Evolutionary conservation across 2,113 vertebrate species (phyloP), one percentile per base, ranked within the genome.

Genomic region (Trogon melanurus): DNA sequence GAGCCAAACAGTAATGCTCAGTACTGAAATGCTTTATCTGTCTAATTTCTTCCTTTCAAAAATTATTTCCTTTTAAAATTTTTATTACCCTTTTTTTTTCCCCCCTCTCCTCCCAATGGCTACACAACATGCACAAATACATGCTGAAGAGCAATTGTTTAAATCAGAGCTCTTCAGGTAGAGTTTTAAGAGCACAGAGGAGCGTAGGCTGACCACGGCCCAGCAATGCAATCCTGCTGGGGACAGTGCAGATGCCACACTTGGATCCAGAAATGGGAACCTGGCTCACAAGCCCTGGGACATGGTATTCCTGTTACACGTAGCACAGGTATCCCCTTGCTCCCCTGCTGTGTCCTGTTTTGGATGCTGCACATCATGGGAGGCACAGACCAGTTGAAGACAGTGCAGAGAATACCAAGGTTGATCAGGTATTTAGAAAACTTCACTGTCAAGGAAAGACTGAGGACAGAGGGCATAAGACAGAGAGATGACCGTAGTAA

Each of bases 71-170:
- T 45, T 54, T 67, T 32, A 2, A 1, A 56, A 12, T 32, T 58
- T 71, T 54, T 45, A 36, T 51, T 72, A 16, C 21, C 45, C 1
- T n/a, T 85, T 45, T 72, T 30, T 1, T 9, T 16, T 19, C 17
- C 27, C 25, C 15, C 18, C 13, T 10, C 8, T 2, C 4, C 1
- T 9, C 30, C 6, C 48, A 29, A 71, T 41, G 30, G 3, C 17
- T 78, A 25, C 29, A 91, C 27, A 13, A 10, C 36, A 18, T 14
- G 14, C 41, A 84, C 16, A 57, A 65, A 29, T 5, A 3, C 22
- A 26, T 14, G 22, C n/a, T 58, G 66, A 57, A 48, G n/a, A 25
- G 27, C 18, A 78, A 23, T 29, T 41, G 6, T 58, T 61, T 56
- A 60, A 87, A 78, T 18, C 23, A 23, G 50, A 72, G 16, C 8